Conservation (phyloP, 2,888 invertebrate species). For the Lithophane socia region DNA sequence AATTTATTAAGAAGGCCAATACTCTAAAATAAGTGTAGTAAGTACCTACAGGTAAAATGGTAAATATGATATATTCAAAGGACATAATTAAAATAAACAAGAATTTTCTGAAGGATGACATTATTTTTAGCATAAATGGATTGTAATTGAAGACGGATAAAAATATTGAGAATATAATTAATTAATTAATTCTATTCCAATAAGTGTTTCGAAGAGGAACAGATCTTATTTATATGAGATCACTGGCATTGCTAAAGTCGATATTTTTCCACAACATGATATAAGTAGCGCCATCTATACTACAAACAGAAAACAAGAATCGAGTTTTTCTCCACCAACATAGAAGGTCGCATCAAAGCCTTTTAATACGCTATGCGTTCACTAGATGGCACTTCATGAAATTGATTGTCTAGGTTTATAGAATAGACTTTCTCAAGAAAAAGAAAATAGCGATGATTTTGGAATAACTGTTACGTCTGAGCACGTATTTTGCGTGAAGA, state of each 20-base stretch:
- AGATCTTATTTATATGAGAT: neutral
- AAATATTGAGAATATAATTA: neutral
- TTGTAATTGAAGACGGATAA: neutral
- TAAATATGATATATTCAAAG: neutral
- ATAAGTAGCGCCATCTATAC: slow-evolving; percentile 67
- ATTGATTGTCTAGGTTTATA: neutral
- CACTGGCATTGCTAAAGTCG: no score
- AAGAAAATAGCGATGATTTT: no score
- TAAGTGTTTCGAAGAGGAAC: neutral
- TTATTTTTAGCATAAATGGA: neutral
- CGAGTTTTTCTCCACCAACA: slow-evolving; percentile 5
- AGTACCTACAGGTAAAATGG: neutral
- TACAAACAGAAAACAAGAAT: slow-evolving; percentile 10
- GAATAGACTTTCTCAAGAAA: neutral
- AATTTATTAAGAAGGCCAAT: neutral
- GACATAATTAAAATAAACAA: neutral
- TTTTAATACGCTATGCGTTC: slow-evolving; percentile 58
- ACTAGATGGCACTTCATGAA: slow-evolving; percentile 70
- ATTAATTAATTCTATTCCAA: neutral
- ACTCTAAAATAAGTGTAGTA: neutral
- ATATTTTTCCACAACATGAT: neutral
- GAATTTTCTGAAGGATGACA: neutral
- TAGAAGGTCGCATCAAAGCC: slow-evolving; percentile 53
- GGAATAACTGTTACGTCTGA: no score
- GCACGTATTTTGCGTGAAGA: neutral